These are phyloP conservation scores for Agrochola lota DNA, from an alignment of 2,888 invertebrate genomes.

Conservation along the genomic window DNA sequence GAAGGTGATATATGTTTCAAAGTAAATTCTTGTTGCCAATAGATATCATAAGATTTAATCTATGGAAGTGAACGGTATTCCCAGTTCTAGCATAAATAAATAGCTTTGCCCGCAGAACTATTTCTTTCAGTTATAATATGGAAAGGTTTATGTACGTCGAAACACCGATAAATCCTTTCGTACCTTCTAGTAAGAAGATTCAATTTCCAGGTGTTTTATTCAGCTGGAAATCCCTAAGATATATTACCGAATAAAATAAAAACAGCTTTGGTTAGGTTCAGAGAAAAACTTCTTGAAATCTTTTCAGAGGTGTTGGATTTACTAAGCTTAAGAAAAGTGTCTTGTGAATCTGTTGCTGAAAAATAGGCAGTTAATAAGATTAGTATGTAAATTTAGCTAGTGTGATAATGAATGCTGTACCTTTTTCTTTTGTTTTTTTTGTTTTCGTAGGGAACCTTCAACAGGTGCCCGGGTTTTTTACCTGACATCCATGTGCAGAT, in stretches of 20 bases:
- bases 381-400: not conserved
- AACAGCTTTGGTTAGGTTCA: slow-evolving; percentile 17
- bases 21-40: not conserved
- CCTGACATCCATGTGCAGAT: too few species aligned
- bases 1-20: too few species aligned
- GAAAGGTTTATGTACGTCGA: slow-evolving; percentile 1
- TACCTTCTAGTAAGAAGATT: slow-evolving; percentile 32
- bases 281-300: not conserved
- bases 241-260: slow-evolving; percentile 35
- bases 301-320: slow-evolving; percentile 13
- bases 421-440: too few species aligned
- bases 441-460: too few species aligned
- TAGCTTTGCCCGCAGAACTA: not conserved
- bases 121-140: not conserved
- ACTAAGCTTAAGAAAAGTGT: slow-evolving; percentile 12
- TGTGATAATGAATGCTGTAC: not conserved
- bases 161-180: slow-evolving; percentile 35
- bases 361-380: not conserved
- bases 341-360: not conserved
- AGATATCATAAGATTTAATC: not conserved
- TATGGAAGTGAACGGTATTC: not conserved
- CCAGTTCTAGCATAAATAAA: not conserved
- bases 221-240: slow-evolving; percentile 31
- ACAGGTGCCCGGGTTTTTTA: too few species aligned
- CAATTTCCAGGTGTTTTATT: slow-evolving; percentile 42